Evolutionary conservation across 2,888 invertebrate genomes (phyloP), one percentile per base, ranked within the genome.

Genomic region (Scaptomyza polygonia): DNA sequence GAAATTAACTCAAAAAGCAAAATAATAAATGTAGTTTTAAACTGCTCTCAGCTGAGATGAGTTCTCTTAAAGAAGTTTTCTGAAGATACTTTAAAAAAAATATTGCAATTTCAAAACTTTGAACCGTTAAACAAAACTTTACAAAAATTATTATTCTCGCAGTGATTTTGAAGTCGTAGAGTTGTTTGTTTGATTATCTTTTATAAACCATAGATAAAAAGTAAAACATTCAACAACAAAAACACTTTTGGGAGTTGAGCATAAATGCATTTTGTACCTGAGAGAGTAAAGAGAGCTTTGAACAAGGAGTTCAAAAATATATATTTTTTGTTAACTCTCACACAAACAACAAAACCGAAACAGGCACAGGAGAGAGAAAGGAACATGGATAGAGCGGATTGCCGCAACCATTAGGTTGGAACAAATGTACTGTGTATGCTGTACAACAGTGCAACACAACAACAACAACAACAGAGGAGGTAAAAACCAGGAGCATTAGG

Each of bases 321-420:
- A 34, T n/a, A 34, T 39, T 3, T 39, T 14, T 39, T 36, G 34
- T 6, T 14, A n/a, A 36, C 53, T 48, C 34, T 43, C 47, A 54
- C 47, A 30, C 45, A 34, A 45, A 44, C 14, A 12, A 44, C 11
- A 43, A 36, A 48, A 34, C 52, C 32, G 42, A 42, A 18, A 42
- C 21, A 21, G 12, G 58, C n/a, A 52, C 16, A 21, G 1, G 9
- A 32, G 36, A 14, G 6, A 14, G 9, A 32, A 14, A 14, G 6
- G 7, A 36, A 39, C 39, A 39, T 36, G 36, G 36, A 29, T 47
- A 43, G 57, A 54, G 67, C 36, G 58, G 54, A 67, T 65, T 56
- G 63, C 72, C 75, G 53, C 67, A 75, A 70, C 65, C 70, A 78
- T 86, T 82, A 73, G 79, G 79, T 55, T 67, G 49, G 62, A 68